Conservation (phyloP, 2,113 vertebrate genomes). For the Otus sunia region DNA sequence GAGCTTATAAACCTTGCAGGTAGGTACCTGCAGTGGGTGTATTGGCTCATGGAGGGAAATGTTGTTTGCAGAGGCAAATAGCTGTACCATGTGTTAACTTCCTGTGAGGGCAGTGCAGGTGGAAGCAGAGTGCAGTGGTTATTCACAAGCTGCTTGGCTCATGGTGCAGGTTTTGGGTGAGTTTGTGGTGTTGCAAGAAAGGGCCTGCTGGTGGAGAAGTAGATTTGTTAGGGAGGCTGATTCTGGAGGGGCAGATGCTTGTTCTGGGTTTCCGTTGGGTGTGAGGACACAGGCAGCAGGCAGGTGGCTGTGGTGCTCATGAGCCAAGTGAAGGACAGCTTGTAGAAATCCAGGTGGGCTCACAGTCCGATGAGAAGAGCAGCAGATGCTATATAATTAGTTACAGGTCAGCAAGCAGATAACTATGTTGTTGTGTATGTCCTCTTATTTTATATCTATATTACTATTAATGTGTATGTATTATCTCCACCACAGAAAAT, state of each 20-base stretch:
- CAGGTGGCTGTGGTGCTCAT: not conserved
- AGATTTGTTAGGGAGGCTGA: not conserved
- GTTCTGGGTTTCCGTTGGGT: not conserved
- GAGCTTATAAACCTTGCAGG: not conserved
- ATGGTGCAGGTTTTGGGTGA: not conserved
- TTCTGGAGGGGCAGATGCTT: not conserved
- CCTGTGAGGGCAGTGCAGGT: not conserved
- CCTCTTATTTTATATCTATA: not conserved
- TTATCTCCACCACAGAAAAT: slow-evolving; percentile 39
- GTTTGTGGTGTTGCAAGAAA: not conserved
- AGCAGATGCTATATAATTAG: not conserved
- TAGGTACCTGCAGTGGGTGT: not conserved
- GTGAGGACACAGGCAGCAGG: not conserved
- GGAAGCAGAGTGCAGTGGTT: not conserved
- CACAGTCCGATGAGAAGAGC: not conserved
- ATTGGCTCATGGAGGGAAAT: not conserved
- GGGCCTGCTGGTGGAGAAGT: not conserved
- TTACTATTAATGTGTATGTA: slow-evolving; percentile 34
- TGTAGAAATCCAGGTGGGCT: not conserved
- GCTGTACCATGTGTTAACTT: not conserved
- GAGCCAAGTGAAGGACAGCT: not conserved
- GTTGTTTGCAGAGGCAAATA: not conserved
- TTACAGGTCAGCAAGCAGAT: not conserved
- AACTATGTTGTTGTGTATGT: not conserved
- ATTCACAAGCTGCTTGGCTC: not conserved